Percentiles rank a stretch among this genome's conserved stretches.
Evolutionary conservation across 2,113 vertebrate species (phyloP).

Genomic region (Corythornis vintsioides): DNA sequence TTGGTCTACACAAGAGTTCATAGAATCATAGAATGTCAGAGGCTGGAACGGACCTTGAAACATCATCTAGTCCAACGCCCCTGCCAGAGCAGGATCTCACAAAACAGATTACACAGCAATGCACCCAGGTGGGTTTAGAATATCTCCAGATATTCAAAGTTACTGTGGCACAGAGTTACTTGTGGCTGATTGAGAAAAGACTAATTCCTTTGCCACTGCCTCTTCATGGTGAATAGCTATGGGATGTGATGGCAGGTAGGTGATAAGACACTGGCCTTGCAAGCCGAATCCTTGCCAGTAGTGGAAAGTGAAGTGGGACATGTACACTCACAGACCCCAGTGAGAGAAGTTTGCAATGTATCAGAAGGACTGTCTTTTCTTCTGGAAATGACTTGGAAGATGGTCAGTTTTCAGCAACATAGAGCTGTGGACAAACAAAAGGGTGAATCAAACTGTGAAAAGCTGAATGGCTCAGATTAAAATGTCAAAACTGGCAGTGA

Average conservation of each 20-base stretch:
- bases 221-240: neutral
- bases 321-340: neutral
- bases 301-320: neutral
- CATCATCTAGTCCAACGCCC: too few relatives aligned
- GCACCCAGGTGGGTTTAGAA: too few relatives aligned
- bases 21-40: too few relatives aligned
- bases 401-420: neutral
- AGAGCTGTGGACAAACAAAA: neutral
- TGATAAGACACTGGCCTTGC: neutral
- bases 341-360: neutral
- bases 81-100: too few relatives aligned
- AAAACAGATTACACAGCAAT: too few relatives aligned
- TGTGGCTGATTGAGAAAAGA: neutral
- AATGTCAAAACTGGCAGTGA: neutral
- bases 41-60: too few relatives aligned
- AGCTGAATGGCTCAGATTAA: neutral
- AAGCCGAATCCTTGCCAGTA: neutral
- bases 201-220: neutral
- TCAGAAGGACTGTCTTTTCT: neutral
- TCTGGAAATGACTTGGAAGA: neutral
- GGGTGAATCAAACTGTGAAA: neutral
- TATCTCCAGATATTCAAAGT: too few relatives aligned
- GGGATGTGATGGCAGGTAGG: neutral
- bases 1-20: neutral
- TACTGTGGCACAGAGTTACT: neutral